Evolutionary conservation across 2,888 invertebrate species (phyloP).

Genomic region (Cremastobaeus sp.): DNA sequence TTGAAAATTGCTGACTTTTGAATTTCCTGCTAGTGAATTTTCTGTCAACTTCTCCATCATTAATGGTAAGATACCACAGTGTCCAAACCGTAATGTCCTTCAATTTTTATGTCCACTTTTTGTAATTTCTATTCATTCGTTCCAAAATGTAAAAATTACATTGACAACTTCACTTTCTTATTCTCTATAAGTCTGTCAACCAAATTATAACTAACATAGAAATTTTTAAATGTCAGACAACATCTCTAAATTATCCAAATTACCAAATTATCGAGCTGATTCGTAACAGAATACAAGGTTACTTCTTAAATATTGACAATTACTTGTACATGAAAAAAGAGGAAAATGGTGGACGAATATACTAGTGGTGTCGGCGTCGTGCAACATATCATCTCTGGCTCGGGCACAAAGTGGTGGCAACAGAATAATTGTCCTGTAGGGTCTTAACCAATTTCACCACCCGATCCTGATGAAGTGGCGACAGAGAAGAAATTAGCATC

Average conservation of each 20-base stretch:
- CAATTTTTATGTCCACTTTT: not conserved
- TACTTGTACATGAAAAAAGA: slow-evolving; percentile 2
- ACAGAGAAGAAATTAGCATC: slow-evolving; percentile 9
- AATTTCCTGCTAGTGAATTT: too few relatives aligned
- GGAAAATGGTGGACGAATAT: not conserved
- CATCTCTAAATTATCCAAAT: too few relatives aligned
- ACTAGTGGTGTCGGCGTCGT: slow-evolving; percentile 3
- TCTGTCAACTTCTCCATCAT: too few relatives aligned
- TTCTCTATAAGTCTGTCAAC: not conserved
- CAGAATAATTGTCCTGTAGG: not conserved
- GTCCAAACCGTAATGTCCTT: not conserved
- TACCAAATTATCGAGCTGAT: slow-evolving; percentile 1
- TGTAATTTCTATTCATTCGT: not conserved
- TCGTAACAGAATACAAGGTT: not conserved
- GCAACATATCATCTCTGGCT: not conserved
- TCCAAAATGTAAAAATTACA: not conserved
- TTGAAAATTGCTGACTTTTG: too few relatives aligned
- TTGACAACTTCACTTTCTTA: not conserved
- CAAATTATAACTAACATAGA: not conserved
- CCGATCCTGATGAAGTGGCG: not conserved
- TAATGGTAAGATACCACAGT: too few relatives aligned
- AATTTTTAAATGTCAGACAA: too few relatives aligned
- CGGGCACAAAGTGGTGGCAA: not conserved
- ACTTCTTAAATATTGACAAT: not conserved
- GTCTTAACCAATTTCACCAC: not conserved